These are phyloP conservation scores for Microcebus ravelobensis DNA, from an alignment of 2,113 vertebrate genomes.

Conservation along the genomic window DNA sequence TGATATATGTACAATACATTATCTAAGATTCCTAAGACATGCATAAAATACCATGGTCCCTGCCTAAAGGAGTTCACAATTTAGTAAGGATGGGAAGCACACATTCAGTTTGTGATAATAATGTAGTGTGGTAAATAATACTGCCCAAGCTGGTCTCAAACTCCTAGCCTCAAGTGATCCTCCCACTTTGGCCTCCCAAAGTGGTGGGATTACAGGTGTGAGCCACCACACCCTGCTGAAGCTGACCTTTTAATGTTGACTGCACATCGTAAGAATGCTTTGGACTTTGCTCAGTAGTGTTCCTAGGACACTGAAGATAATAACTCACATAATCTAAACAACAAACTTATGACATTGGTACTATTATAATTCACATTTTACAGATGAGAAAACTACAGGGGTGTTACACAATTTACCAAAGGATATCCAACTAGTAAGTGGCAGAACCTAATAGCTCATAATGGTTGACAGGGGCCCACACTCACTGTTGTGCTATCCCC, in stretches of 20 bases:
- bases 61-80: background rate
- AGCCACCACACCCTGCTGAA: background rate
- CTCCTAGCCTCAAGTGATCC: too few relatives aligned
- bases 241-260: background rate
- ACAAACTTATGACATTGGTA: background rate
- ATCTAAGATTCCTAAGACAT: background rate
- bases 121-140: background rate
- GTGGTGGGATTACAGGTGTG: too few relatives aligned
- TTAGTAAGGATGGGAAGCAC: background rate
- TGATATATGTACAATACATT: background rate
- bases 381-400: background rate
- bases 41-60: background rate
- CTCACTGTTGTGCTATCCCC: background rate
- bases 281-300: background rate
- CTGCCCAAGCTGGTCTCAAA: too few relatives aligned
- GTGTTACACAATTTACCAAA: background rate
- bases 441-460: background rate
- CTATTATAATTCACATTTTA: background rate
- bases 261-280: constrained; percentile 5
- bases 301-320: background rate
- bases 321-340: constrained; percentile 2
- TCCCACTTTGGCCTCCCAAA: too few relatives aligned
- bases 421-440: background rate
- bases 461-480: background rate
- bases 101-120: background rate